Percentiles rank a stretch among this genome's conserved stretches.
These are phyloP conservation scores for Petrosia ficiformis DNA, from an alignment of 37 sponge, comb jelly and placozoan genomes.

Conservation along the genomic window DNA sequence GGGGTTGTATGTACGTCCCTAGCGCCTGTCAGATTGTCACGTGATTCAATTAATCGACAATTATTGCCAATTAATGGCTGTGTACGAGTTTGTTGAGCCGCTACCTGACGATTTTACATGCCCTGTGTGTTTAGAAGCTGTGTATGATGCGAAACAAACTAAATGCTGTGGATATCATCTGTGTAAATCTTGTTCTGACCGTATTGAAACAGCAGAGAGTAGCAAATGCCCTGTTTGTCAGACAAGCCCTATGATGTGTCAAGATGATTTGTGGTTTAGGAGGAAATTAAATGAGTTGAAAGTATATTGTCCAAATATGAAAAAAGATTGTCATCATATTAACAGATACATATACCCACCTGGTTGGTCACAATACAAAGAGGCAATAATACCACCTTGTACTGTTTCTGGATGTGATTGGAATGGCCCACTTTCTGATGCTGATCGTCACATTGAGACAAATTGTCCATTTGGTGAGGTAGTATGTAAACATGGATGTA, in stretches of 20 bases:
- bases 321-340: too few relatives aligned
- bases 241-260: background rate
- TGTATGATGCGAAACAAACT: background rate
- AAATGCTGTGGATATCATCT: conserved; percentile 24
- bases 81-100: background rate
- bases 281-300: background rate
- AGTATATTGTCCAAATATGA: conserved; percentile 17
- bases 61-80: too few relatives aligned
- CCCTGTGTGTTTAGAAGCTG: background rate
- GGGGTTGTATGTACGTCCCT: too few relatives aligned
- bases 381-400: too few relatives aligned
- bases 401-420: conserved; percentile 55
- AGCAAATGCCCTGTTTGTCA: conserved; percentile 27
- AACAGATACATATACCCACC: too few relatives aligned
- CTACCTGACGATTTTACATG: background rate
- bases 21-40: too few relatives aligned
- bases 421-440: conserved; percentile 12
- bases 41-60: too few relatives aligned
- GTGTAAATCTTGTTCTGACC: conserved; percentile 7
- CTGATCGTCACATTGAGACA: conserved; percentile 9
- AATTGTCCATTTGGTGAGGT: conserved; percentile 26
- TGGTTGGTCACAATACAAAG: too few relatives aligned
- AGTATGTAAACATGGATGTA: conserved; percentile 22
- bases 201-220: background rate
- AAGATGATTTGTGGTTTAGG: background rate